Base-by-base conservation (phyloP, 2,113 vertebrate species). In the Tenrec ecaudatus region DNA sequence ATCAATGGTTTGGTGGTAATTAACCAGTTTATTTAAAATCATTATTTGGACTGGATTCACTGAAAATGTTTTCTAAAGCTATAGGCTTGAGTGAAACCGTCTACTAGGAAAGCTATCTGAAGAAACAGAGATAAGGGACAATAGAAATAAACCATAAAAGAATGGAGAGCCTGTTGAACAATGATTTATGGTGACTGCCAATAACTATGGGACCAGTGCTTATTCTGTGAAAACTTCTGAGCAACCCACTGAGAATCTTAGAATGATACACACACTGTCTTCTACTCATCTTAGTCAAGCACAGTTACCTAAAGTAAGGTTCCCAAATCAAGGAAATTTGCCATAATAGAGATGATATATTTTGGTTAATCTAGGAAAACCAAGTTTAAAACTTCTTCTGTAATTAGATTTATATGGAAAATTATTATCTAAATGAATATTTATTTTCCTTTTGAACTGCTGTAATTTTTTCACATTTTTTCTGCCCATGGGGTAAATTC, bases 381-480 rank as follows among this genome's bases (percentile, higher is more conserved):
- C 7, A 84, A 94, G 12, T 3, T 87, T 94, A 86, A 94, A 94
- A 73, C 8, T 16, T 73, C 17, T 82, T 91, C 4, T 36, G 71
- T 86, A 90, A 92, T 75, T 94, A 43, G 5, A 81, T 83, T 82
- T 83, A 58, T 58, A 75, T 58, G 66, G 29, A 92, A 96, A 90
- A 91, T 87, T 88, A 69, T 86, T 78, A 87, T 81, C 19, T 43
- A n/a, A 93, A 93, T 88, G 62, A 0, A 0, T 11, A 86, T 94
- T 96, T 94, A 66, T 15, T 73, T 29, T 93, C 57, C 78, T 93
- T 88, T 58, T 96, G 4, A 64, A 95, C 43, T 17, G 22, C 15
- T 88, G 82, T 89, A 62, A 20, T 86, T 0, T 95, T 86, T 62
- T 16, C 57, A 81, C 60, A 20, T 20, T 62, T 62, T 92, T 76